Percentiles rank a stretch among this genome's conserved stretches.
phyloP scores from a whole-genome alignment of 2,888 invertebrate genomes.

The Sminthurides aquaticus region DNA sequence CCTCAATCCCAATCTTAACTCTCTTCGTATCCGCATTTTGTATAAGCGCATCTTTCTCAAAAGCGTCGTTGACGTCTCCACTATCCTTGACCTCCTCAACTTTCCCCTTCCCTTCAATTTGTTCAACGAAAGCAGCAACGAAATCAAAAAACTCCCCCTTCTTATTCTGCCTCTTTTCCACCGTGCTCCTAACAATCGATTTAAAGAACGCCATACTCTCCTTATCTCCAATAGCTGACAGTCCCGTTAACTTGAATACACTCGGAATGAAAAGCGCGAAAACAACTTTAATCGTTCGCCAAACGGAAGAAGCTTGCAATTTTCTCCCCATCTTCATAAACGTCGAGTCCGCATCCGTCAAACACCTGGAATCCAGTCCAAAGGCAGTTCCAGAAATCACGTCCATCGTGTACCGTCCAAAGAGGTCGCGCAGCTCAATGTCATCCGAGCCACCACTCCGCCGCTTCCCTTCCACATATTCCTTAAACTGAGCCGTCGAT shows the following conservation, averaged over 20 bases:
- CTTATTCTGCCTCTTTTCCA: conserved; percentile 21
- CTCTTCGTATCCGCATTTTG: background rate
- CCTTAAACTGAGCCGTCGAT: conserved; percentile 23
- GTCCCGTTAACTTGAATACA: conserved; percentile 8
- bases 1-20: conserved; percentile 5
- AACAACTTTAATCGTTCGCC: conserved; percentile 12
- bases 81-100: background rate
- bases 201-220: conserved; percentile 28
- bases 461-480: conserved; percentile 21
- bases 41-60: background rate
- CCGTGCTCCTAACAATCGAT: conserved; percentile 21
- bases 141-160: conserved; percentile 31
- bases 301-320: conserved; percentile 14
- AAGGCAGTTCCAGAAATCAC: conserved; percentile 48
- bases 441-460: conserved; percentile 17
- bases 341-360: conserved; percentile 46
- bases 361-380: conserved; percentile 47
- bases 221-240: conserved; percentile 17
- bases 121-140: conserved; percentile 32
- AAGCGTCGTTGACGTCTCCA: background rate
- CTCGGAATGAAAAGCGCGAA: conserved; percentile 7
- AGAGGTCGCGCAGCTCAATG: conserved; percentile 29
- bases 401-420: conserved; percentile 42
- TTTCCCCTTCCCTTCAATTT: conserved; percentile 18
- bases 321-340: conserved; percentile 44